Conservation (phyloP, 2,113 vertebrate species). For the Xiphorhynchus elegans region DNA sequence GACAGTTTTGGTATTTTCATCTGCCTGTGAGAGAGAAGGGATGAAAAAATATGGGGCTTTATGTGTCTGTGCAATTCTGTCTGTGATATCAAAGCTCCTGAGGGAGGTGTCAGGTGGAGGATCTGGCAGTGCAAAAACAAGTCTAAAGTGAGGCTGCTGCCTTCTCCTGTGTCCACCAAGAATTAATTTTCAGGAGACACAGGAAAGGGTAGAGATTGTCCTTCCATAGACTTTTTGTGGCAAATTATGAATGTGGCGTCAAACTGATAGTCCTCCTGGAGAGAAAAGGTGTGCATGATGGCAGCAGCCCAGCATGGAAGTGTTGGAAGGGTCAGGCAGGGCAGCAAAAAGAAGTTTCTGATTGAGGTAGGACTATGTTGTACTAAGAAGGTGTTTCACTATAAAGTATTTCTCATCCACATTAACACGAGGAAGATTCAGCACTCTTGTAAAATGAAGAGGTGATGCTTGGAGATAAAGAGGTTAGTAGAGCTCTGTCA, state of each 20-base stretch:
- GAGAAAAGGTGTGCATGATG: accelerated
- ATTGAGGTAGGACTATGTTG: neutral
- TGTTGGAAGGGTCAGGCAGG: neutral
- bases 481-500: neutral
- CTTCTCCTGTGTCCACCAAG: neutral
- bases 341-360: neutral
- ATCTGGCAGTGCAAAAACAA: neutral
- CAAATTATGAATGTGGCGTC: neutral
- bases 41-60: neutral
- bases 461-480: neutral
- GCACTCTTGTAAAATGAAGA: neutral
- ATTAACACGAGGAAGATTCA: neutral
- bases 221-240: neutral
- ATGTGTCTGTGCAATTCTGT: neutral
- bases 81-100: neutral
- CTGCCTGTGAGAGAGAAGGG: neutral
- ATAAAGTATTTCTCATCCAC: neutral
- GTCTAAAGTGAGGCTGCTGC: neutral
- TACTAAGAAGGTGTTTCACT: neutral
- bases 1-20: neutral
- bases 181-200: neutral
- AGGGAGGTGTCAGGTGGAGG: neutral
- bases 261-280: neutral
- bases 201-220: neutral
- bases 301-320: neutral